These are phyloP conservation scores for Champsocephalus gunnari DNA, from an alignment of 2,797 vertebrate genomes.

Conservation along the genomic window DNA sequence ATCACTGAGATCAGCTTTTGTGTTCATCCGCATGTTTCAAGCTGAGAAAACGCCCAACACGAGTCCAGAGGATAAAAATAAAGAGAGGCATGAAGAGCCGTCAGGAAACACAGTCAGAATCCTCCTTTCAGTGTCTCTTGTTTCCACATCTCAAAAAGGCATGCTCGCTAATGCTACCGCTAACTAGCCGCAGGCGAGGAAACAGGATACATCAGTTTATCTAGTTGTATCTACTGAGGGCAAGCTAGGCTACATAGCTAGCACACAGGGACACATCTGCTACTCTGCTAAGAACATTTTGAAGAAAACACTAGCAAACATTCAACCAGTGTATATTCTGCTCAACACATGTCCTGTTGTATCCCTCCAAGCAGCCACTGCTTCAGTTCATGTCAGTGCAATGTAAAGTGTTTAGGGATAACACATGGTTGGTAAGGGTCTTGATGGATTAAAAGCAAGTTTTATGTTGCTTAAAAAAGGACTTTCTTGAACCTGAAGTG, in stretches of 20 bases:
- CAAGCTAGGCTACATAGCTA: slow-evolving; percentile 23
- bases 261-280: slow-evolving; percentile 1
- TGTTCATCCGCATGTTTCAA: slow-evolving; percentile 7
- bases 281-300: neutral
- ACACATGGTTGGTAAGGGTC: neutral
- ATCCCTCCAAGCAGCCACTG: slow-evolving; percentile 4
- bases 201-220: slow-evolving; percentile 9
- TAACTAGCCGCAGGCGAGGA: slow-evolving; percentile 34
- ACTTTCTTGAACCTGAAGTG: no score
- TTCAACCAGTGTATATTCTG: neutral
- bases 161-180: slow-evolving; percentile 28
- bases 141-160: slow-evolving; percentile 11
- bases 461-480: neutral
- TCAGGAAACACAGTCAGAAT: neutral
- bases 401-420: neutral
- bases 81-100: neutral
- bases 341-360: neutral
- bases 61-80: neutral
- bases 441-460: neutral
- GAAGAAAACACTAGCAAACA: neutral
- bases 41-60: slow-evolving; percentile 4
- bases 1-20: slow-evolving; percentile 7
- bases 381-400: neutral
- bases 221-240: neutral
- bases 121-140: neutral